Evolutionary conservation across 2,888 invertebrate species (phyloP).

Genomic region (Hetaerina titia): DNA sequence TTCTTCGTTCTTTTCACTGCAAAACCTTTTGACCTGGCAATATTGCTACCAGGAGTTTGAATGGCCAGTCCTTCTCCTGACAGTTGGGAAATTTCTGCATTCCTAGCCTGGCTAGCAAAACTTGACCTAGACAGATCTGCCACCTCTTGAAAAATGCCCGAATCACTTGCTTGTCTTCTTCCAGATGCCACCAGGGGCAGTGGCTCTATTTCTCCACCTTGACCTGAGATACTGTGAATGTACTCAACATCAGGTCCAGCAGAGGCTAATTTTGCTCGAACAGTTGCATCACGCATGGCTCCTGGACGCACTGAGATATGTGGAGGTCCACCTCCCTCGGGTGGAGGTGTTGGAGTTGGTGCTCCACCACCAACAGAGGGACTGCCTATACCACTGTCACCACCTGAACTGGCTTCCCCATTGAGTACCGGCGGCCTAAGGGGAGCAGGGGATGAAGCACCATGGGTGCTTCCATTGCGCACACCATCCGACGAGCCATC

Average conservation of each 20-base stretch:
- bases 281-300: slow-evolving; percentile 24
- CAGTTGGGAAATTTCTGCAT: background rate
- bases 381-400: slow-evolving; percentile 75
- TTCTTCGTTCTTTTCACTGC: slow-evolving; percentile 70
- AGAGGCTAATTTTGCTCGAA: slow-evolving; percentile 20
- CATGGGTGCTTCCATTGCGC: slow-evolving; percentile 60
- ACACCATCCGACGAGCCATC: slow-evolving; percentile 55
- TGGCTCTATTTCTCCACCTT: slow-evolving; percentile 43
- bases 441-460: slow-evolving; percentile 55
- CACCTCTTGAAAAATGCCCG: slow-evolving; percentile 17
- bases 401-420: slow-evolving; percentile 75
- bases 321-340: slow-evolving; percentile 33
- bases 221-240: background rate
- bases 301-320: slow-evolving; percentile 46
- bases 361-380: slow-evolving; percentile 72
- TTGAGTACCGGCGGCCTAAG: slow-evolving; percentile 72
- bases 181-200: slow-evolving; percentile 55
- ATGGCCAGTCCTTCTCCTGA: slow-evolving; percentile 25
- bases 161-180: slow-evolving; percentile 39
- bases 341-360: slow-evolving; percentile 59
- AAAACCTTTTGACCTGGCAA: slow-evolving; percentile 68
- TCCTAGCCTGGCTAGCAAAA: slow-evolving; percentile 11
- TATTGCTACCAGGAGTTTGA: background rate
- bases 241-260: slow-evolving; percentile 35
- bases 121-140: slow-evolving; percentile 45